A percentile compares a stretch with the other conserved stretches of the same genome.
Evolutionary conservation across 2,797 vertebrate genomes (phyloP).

Genomic region (Cyprinella venusta): DNA sequence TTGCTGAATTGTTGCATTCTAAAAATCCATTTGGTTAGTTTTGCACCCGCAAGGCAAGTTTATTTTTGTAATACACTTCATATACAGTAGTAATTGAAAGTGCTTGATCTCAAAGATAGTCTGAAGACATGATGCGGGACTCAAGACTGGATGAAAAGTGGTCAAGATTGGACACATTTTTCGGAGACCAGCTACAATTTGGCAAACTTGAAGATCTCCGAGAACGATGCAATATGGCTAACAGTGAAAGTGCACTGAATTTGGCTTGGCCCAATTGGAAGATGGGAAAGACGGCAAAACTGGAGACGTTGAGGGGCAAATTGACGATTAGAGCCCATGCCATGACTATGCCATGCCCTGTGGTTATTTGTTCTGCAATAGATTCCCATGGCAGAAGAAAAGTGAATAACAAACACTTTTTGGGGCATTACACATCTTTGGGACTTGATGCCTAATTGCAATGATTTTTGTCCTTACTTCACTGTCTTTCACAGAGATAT

Average conservation of each 20-base stretch:
- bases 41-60: neutral
- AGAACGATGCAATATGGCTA: neutral
- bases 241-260: neutral
- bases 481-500: neutral
- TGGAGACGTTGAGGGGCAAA: neutral
- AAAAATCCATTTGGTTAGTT: neutral
- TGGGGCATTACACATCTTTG: neutral
- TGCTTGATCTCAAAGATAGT: neutral
- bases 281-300: neutral
- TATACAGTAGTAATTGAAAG: neutral
- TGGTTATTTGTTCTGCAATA: neutral
- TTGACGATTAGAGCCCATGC: neutral
- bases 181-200: neutral
- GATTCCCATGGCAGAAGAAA: neutral
- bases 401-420: neutral
- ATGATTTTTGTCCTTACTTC: neutral
- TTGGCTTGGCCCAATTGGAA: no score
- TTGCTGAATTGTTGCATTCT: neutral
- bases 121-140: neutral
- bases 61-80: conserved; percentile 2
- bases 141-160: neutral
- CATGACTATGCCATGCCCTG: neutral
- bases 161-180: neutral
- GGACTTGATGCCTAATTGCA: neutral
- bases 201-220: neutral